Base-by-base conservation (phyloP, 2,888 invertebrate species). In the Drosophila infuscata region DNA sequence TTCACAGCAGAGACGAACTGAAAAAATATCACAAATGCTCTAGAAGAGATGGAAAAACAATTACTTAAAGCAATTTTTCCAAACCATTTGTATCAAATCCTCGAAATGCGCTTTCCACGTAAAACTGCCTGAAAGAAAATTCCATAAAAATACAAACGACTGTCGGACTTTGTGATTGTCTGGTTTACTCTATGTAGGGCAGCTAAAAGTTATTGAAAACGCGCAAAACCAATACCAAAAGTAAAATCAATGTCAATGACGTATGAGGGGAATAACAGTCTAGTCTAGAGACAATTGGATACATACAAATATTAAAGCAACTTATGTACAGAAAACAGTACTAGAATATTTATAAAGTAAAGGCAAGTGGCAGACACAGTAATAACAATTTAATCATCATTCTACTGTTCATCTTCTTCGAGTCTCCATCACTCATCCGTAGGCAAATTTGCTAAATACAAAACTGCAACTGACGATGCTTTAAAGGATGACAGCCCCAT, bases 1-100 rank as follows among this genome's bases (percentile, higher is more conserved):
- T 52, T 15, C 43, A 48, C 52, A 52, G 15, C 20, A 59, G 32
- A 32, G 54, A 58, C 51, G 49, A 41, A 46, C 46, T n/a, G 20
- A 62, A 66, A 68, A 60, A 72, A 71, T 69, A 69, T 74, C 65
- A 75, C 56, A 74, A 81, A 72, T 58, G 35, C 29, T 68, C 48
- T 30, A 36, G 69, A 35, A 59, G 67, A 73, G 58, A 70, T 84
- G 70, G 68, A 68, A 89, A 89, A 89, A 88, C 91, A 83, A 90
- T 89, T 86, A 88, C 83, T 76, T 80, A 74, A 86, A 81, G 90
- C 83, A 82, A 85, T 90, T 86, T 83, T 90, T 91, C 82, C 88
- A 82, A 88, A 70, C 90, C 90, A 91, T 91, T 91, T 91, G 82
- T 80, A 78, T 76, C 73, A 88, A 92, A 90, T 89, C 80, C 88